Base-by-base conservation (phyloP, 92 coral and sea anemone genomes). In the Umimayanthus kanabou region DNA sequence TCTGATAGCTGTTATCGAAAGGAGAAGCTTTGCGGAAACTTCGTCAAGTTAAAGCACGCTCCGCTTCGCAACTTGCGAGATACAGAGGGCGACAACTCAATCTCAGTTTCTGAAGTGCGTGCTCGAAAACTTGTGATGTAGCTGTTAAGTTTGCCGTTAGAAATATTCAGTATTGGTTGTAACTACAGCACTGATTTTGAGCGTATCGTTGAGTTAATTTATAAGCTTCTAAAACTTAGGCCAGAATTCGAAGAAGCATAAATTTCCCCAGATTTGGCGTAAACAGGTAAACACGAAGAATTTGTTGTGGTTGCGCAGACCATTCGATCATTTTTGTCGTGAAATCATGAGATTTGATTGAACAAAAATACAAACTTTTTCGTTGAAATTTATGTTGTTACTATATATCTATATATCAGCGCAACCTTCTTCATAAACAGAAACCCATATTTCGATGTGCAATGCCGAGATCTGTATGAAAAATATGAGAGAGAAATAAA, bases 221-320 rank as follows among this genome's bases (percentile, higher is more conserved):
- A 43, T n/a, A n/a, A 37, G 45, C 39, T 37, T 50, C 79, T 22
- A 75, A 75, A 9, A 26, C 25, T 75, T 39, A 18, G 43, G 30
- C 45, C 25, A 75, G 53, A 37, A 20, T 75, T 75, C n/a, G 79
- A 6, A 43, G 79, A 20, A 75, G 79, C 79, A 39, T 39, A 10
- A 75, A 18, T 33, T 75, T 75, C 50, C 50, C 53, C 4, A 39
- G 79, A 39, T 75, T 37, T 18, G 39, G 25, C 66, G 45, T 81
- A 64, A 82, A 40, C 64, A 83, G 87, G 43, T 83, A 83, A 70
- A 83, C 87, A 69, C 66, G 78, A 70, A 69, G 65, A 83, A 67
- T 42, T 33, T 57, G 70, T 53, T 57, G 16, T 74, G 79, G 79
- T 74, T 13, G 16, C 39, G 39, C 69, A 22, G 69, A 61, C 69